These are phyloP conservation scores for Stenurella melanura DNA, from an alignment of 2,888 invertebrate species.

Conservation along the genomic window DNA sequence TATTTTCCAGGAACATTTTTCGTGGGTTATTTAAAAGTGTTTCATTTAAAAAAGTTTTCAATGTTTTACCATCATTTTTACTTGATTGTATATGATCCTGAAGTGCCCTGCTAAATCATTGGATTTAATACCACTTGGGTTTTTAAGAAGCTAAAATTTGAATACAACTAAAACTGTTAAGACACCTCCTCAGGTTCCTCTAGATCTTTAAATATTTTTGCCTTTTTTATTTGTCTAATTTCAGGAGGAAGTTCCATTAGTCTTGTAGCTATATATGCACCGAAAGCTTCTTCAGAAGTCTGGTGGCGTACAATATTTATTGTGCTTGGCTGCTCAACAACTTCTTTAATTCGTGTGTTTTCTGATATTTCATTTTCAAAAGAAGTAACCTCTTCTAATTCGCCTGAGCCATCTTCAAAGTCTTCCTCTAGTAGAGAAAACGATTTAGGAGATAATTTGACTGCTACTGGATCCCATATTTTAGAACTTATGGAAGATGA, in stretches of 20 bases:
- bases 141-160: too few species aligned
- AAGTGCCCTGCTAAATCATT: too few species aligned
- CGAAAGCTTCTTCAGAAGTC: constrained; percentile 48
- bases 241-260: constrained; percentile 42
- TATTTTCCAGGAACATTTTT: too few species aligned
- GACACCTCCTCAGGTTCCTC: constrained; percentile 43
- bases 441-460: constrained; percentile 38
- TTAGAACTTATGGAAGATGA: constrained; percentile 4
- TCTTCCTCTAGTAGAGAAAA: constrained; percentile 42
- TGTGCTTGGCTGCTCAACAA: constrained; percentile 25
- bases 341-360: constrained; percentile 35
- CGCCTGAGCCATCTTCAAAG: constrained; percentile 35
- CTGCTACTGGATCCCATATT: constrained; percentile 37
- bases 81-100: too few species aligned
- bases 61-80: too few species aligned
- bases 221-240: constrained; percentile 43
- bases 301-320: constrained; percentile 39
- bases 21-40: too few species aligned
- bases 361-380: constrained; percentile 31
- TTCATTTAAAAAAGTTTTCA: too few species aligned
- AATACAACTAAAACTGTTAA: background rate
- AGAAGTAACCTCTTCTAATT: constrained; percentile 40
- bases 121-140: too few species aligned
- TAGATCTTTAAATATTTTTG: constrained; percentile 45
- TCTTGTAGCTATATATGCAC: constrained; percentile 45